A percentile compares a stretch with the other conserved stretches of the same genome.
phyloP scores from a whole-genome alignment of 30 jellyfish, hydroid and myxozoan species.

The Cassiopea andromeda region DNA sequence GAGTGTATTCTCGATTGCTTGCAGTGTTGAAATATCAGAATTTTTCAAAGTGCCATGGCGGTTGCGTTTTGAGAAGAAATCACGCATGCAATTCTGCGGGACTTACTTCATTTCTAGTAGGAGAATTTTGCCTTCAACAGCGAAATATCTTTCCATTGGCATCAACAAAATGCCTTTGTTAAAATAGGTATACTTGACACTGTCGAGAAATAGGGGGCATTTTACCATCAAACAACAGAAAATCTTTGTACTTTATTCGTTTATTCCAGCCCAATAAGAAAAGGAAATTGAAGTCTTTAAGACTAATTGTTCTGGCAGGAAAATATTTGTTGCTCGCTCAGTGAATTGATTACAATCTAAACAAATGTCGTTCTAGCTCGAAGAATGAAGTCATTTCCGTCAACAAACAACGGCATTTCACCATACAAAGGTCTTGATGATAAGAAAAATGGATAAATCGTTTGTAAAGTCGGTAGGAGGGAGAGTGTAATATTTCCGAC shows the following conservation, averaged over 20 bases:
- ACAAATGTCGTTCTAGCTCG: neutral
- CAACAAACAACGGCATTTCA: neutral
- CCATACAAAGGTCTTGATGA: neutral
- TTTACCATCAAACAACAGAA: neutral
- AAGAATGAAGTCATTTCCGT: neutral
- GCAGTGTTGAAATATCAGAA: no score
- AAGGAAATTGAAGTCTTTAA: neutral
- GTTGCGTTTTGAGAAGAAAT: no score
- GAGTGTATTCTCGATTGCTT: no score
- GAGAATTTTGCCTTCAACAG: no score
- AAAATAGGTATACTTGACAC: no score
- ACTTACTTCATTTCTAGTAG: no score
- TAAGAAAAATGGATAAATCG: neutral
- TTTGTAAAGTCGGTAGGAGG: no score
- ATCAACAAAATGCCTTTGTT: no score
- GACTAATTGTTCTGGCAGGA: neutral
- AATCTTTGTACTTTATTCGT: neutral
- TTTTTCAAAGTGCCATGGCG: no score
- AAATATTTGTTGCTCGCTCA: neutral
- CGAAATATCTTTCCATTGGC: no score
- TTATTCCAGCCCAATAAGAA: neutral
- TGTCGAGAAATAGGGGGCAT: neutral
- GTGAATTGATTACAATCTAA: neutral
- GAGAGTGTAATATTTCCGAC: no score
- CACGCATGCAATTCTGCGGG: no score